These are phyloP conservation scores for Priocnemis perturbator DNA, from an alignment of 2,888 invertebrate genomes.

Conservation along the genomic window DNA sequence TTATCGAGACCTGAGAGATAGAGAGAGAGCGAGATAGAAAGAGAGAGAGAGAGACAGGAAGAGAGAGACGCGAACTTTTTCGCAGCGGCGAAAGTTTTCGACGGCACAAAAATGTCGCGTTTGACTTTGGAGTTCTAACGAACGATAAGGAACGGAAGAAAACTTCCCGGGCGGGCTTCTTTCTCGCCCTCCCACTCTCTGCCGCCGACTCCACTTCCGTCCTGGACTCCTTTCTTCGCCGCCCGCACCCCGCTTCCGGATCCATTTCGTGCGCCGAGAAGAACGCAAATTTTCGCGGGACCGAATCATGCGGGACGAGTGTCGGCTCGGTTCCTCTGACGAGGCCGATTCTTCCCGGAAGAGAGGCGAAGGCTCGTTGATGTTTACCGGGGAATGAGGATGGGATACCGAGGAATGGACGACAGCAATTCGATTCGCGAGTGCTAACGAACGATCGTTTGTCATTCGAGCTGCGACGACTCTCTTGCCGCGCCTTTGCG, in stretches of 20 bases:
- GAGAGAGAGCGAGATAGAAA: not conserved
- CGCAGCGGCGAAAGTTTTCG: too few relatives aligned
- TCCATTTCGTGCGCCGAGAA: not conserved
- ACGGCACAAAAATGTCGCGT: too few relatives aligned
- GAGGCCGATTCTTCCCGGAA: too few relatives aligned
- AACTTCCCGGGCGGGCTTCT: too few relatives aligned
- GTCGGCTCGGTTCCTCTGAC: too few relatives aligned
- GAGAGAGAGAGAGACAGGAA: too few relatives aligned
- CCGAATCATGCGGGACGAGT: not conserved
- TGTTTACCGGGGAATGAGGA: not conserved
- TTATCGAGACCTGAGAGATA: conserved; percentile 13
- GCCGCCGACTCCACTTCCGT: not conserved
- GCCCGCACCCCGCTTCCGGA: not conserved
- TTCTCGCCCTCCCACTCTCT: too few relatives aligned
- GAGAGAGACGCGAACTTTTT: too few relatives aligned
- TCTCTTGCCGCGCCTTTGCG: not conserved
- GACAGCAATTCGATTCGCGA: not conserved
- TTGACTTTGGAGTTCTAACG: too few relatives aligned
- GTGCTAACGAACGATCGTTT: not conserved
- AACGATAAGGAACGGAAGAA: too few relatives aligned
- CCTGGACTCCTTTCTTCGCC: not conserved
- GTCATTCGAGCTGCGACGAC: not conserved
- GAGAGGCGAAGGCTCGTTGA: too few relatives aligned
- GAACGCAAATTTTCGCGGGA: too few relatives aligned
- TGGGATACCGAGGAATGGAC: not conserved